Evolutionary conservation across 2,113 vertebrate species (phyloP).

Genomic region (Gopherus evgoodei): DNA sequence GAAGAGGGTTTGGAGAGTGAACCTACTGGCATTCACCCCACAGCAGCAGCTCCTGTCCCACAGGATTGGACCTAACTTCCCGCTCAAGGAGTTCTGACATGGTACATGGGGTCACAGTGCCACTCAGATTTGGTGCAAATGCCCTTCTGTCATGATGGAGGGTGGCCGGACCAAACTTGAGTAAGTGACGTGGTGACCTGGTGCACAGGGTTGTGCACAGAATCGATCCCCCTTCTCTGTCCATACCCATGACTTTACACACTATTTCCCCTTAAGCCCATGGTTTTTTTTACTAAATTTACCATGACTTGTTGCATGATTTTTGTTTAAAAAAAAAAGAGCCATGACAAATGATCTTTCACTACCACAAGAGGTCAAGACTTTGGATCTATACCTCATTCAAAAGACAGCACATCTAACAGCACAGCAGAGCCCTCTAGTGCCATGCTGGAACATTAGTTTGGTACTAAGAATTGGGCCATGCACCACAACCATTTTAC

Average conservation of each 20-base stretch:
- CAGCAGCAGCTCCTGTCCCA: background rate
- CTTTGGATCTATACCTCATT: background rate
- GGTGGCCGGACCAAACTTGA: background rate
- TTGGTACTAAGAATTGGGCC: background rate
- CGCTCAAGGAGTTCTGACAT: background rate
- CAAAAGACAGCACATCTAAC: background rate
- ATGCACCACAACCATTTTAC: background rate
- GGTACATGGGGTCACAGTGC: background rate
- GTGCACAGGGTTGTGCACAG: background rate
- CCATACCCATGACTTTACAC: background rate
- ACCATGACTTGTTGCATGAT: background rate
- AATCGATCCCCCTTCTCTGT: background rate
- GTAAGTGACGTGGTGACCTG: background rate
- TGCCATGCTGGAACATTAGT: background rate
- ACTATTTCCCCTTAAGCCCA: background rate
- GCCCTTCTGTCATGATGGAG: background rate
- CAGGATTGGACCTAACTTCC: background rate
- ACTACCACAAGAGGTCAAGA: background rate
- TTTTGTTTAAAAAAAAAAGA: background rate
- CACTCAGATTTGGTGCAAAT: background rate
- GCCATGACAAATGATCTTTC: background rate
- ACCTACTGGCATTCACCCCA: background rate
- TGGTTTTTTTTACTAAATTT: background rate
- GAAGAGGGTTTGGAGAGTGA: background rate
- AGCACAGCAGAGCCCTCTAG: background rate